Percentiles rank a stretch among this genome's conserved stretches.
phyloP scores from a whole-genome alignment of 2,797 vertebrate genomes.

The Gymnopithys bicolor region DNA sequence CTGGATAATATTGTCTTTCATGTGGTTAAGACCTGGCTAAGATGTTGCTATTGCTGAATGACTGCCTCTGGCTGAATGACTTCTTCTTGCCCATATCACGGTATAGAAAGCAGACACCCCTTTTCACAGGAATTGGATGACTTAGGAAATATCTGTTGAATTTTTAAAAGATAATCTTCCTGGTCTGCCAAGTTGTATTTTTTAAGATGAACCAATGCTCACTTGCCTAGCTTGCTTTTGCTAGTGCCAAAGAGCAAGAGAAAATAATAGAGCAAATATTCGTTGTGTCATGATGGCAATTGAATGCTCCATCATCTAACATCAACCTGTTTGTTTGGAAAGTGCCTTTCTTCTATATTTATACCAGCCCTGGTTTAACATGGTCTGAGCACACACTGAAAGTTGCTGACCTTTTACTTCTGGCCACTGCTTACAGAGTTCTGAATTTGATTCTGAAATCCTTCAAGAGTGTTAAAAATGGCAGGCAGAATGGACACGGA shows the following conservation, averaged over 20 bases:
- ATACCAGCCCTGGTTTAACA: not conserved
- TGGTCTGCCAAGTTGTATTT: not conserved
- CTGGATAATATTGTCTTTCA: not conserved
- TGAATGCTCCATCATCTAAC: not conserved
- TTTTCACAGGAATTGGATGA: not conserved
- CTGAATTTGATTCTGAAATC: not conserved
- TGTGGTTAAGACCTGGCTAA: not conserved
- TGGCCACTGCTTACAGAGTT: not conserved
- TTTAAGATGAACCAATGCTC: not conserved
- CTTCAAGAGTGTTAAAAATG: not conserved
- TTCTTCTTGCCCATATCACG: not conserved
- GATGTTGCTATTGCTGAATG: not conserved
- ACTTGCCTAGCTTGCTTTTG: not conserved
- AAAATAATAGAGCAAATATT: not conserved
- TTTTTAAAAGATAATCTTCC: not conserved
- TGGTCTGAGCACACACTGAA: not conserved
- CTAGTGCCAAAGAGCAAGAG: not conserved
- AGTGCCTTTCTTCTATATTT: not conserved
- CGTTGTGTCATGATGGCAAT: not conserved
- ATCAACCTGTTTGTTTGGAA: not conserved
- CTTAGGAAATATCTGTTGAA: not conserved
- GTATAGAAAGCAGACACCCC: not conserved
- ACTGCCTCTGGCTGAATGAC: not conserved
- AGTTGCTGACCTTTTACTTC: not conserved
- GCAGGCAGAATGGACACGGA: not conserved